phyloP scores from a whole-genome alignment of 1,140 invertebrate genomes.

The Anastrepha ludens region DNA sequence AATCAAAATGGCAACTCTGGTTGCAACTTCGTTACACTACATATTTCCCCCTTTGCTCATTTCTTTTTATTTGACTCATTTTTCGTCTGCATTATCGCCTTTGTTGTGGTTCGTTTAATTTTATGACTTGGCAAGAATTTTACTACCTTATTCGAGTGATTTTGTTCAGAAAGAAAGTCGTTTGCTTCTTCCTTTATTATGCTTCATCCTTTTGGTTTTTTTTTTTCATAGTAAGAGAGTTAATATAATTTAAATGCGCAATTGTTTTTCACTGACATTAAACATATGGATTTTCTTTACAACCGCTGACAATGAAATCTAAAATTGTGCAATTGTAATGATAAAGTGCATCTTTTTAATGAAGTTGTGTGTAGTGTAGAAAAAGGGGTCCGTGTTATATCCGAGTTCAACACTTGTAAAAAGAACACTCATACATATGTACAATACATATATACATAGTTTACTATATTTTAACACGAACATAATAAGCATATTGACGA shows the following conservation, averaged over 20 bases:
- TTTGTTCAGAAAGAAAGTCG: constrained; percentile 25
- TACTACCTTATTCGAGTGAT: constrained; percentile 33
- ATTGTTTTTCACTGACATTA: constrained; percentile 32
- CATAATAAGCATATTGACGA: no score
- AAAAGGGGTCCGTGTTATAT: no score
- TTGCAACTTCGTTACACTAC: neutral
- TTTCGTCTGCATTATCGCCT: constrained; percentile 27
- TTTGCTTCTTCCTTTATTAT: neutral
- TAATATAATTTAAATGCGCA: constrained; percentile 34
- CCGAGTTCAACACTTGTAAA: no score
- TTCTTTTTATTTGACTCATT: neutral
- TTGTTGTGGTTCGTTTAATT: constrained; percentile 54
- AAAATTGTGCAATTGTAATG: no score
- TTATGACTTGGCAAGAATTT: constrained; percentile 40
- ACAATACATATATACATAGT: no score
- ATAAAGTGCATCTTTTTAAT: no score
- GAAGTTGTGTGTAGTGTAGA: no score
- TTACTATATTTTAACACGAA: no score
- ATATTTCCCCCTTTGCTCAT: constrained; percentile 5
- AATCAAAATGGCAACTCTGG: neutral
- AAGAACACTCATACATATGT: no score
- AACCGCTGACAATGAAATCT: neutral
- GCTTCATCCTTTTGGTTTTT: neutral
- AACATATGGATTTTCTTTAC: constrained; percentile 10
- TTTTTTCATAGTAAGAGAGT: neutral